Percentiles rank a stretch among this genome's conserved stretches.
Conservation (phyloP, 2,888 invertebrate genomes). For the Chydorus sphaericus region DNA sequence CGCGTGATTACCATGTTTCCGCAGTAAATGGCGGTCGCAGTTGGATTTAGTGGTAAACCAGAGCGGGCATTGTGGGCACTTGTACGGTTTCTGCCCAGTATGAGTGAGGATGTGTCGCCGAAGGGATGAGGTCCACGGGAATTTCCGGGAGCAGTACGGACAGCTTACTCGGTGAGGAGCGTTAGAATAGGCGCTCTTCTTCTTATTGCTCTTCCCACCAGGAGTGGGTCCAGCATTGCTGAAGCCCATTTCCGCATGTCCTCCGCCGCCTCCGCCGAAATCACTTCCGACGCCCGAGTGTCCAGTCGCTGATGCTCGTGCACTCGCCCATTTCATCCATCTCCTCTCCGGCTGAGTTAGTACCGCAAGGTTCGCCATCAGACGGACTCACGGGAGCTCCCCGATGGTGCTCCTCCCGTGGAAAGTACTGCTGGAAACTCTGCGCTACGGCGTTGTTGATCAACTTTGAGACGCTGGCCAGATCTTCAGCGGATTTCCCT, state of each 20-base stretch:
- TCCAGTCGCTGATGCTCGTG: conserved; percentile 63
- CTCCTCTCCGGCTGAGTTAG: conserved; percentile 65
- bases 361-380: too few species aligned
- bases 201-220: conserved; percentile 40
- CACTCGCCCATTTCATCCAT: conserved; percentile 63
- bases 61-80: conserved; percentile 81
- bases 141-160: conserved; percentile 82
- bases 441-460: conserved; percentile 55
- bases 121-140: conserved; percentile 91
- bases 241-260: too few species aligned
- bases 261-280: conserved; percentile 27
- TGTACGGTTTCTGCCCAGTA: conserved; percentile 89
- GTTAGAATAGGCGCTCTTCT: conserved; percentile 86
- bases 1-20: conserved; percentile 53
- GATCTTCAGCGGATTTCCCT: conserved; percentile 37
- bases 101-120: conserved; percentile 90
- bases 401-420: conserved; percentile 23
- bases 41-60: conserved; percentile 95
- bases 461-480: conserved; percentile 61
- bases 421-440: conserved; percentile 48
- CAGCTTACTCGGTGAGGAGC: conserved; percentile 89
- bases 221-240: conserved; percentile 22
- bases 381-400: conserved; percentile 17
- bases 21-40: conserved; percentile 80
- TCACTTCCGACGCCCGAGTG: conserved; percentile 59